A percentile compares a stretch with the other conserved stretches of the same genome.
These are phyloP conservation scores for Garra rufa DNA, from an alignment of 2,113 vertebrate genomes.

Conservation along the genomic window DNA sequence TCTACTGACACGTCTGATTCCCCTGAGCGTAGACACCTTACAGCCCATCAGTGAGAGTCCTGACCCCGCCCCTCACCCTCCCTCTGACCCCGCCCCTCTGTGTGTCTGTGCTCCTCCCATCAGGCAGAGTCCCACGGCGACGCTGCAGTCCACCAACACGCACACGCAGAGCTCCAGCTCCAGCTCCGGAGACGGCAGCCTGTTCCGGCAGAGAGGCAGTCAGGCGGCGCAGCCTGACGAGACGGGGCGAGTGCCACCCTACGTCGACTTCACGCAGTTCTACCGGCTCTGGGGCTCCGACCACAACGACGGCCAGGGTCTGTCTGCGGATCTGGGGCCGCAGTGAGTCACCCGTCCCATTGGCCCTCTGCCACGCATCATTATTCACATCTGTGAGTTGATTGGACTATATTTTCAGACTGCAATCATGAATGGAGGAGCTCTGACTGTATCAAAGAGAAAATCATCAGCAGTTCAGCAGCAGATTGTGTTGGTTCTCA, in stretches of 20 bases:
- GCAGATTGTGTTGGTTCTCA: background rate
- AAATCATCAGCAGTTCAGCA: background rate
- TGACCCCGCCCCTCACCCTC: background rate
- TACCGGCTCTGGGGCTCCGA: constrained; percentile 92
- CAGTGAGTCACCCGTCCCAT: constrained; percentile 40
- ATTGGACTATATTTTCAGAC: background rate
- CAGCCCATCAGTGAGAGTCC: constrained; percentile 62
- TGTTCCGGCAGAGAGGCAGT: constrained; percentile 90
- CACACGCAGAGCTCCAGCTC: constrained; percentile 98
- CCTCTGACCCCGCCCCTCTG: background rate
- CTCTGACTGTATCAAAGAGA: background rate
- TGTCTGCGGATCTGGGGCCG: constrained; percentile 57
- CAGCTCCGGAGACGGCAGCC: constrained; percentile 93
- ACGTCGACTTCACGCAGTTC: constrained; percentile 96
- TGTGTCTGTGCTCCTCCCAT: constrained; percentile 43
- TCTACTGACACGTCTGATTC: constrained; percentile 44
- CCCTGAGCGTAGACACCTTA: constrained; percentile 52
- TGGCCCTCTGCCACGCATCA: background rate
- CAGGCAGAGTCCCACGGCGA: constrained; percentile 95
- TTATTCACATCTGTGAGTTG: background rate
- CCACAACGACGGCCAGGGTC: constrained; percentile 79
- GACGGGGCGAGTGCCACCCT: constrained; percentile 92
- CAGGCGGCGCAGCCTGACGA: constrained; percentile 92
- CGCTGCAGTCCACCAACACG: constrained; percentile 94
- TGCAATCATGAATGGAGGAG: background rate